phyloP scores from a whole-genome alignment of 2,113 vertebrate species.

The Dipodomys spectabilis region DNA sequence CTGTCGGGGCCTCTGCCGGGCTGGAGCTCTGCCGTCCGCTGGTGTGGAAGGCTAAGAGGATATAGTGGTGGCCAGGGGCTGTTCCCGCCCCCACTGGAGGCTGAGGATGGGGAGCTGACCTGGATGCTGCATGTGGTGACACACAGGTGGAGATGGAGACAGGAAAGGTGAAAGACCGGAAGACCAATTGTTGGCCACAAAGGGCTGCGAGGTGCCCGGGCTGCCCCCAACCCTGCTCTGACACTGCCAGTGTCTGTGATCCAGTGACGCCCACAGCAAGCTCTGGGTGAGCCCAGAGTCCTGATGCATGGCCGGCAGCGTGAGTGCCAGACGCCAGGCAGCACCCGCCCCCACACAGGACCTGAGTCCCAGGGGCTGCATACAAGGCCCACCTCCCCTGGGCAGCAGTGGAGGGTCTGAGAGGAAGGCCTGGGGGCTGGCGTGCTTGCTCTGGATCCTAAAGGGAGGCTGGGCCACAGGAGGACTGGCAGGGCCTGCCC shows the following conservation, averaged over 20 bases:
- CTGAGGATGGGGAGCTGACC: background rate
- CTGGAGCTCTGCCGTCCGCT: fast-evolving
- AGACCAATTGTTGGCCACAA: fast-evolving
- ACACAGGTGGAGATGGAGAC: background rate
- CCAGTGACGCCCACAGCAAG: background rate
- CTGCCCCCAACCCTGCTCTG: background rate
- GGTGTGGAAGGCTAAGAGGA: fast-evolving
- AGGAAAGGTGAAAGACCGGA: background rate
- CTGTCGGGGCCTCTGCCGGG: background rate
- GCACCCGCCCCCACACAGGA: too few species aligned
- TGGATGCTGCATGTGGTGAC: background rate
- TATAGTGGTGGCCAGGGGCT: background rate
- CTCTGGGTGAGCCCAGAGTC: background rate
- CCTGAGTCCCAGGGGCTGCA: background rate
- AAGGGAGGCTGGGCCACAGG: background rate
- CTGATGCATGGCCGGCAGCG: background rate
- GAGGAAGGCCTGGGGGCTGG: too few species aligned
- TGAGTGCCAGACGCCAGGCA: background rate
- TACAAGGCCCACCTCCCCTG: background rate
- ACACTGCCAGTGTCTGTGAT: too few species aligned
- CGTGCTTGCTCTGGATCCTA: background rate
- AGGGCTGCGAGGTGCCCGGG: background rate
- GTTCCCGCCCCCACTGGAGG: background rate
- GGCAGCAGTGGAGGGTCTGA: background rate
- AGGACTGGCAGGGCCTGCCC: background rate